Evolutionary conservation across 2,888 invertebrate species (phyloP).

Genomic region (Rambutsinella grinnellia): DNA sequence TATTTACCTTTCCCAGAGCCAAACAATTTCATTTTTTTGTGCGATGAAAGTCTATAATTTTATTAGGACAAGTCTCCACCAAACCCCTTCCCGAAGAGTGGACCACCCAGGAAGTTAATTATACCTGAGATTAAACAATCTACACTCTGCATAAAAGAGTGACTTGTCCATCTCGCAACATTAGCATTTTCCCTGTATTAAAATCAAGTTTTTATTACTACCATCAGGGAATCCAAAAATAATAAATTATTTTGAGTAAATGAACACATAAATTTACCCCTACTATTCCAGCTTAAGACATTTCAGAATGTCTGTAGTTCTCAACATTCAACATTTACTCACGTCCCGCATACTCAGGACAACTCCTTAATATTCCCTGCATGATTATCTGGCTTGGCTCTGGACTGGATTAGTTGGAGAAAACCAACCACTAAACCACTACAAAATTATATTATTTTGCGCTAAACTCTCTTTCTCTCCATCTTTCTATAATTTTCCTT

Average conservation of each 20-base stretch:
- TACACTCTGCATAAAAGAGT: constrained; percentile 1
- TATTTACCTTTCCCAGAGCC: too few relatives aligned
- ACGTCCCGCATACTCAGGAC: not conserved
- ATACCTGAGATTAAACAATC: not conserved
- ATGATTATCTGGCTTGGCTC: constrained; percentile 9
- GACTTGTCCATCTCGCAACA: not conserved
- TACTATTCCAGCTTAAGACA: not conserved
- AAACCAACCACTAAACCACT: not conserved
- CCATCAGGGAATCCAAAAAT: not conserved
- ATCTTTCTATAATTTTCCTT: constrained; percentile 26
- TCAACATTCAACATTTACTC: not conserved
- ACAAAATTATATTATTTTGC: not conserved
- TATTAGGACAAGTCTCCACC: too few relatives aligned
- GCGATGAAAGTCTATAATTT: too few relatives aligned
- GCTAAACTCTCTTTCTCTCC: constrained; percentile 3
- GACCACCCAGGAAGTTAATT: constrained; percentile 13
- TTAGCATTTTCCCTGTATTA: not conserved
- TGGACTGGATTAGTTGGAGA: not conserved
- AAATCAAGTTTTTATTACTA: not conserved
- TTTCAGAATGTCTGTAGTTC: not conserved
- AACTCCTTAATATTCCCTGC: not conserved
- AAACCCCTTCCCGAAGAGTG: too few relatives aligned
- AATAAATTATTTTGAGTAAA: not conserved
- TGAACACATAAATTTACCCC: not conserved
- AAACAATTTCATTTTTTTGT: not conserved